Base-by-base conservation (phyloP, 1,140 invertebrate species). In the Eufriesea mexicana region DNA sequence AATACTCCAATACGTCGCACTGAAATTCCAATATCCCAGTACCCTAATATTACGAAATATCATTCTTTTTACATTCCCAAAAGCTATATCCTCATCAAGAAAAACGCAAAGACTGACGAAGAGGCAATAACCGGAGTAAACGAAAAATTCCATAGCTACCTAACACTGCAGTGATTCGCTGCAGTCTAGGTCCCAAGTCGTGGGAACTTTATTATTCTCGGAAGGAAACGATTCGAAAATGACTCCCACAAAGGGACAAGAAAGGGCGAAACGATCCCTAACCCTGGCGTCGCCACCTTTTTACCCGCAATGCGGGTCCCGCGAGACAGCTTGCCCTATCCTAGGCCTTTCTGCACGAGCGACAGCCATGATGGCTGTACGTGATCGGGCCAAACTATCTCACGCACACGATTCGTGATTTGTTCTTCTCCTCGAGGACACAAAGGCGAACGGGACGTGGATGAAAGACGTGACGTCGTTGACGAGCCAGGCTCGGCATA, bases 291-390 rank as follows among this genome's bases (percentile, higher is more conserved):
- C 10, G 10, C 35, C 18, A 59, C 42, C 49, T 62, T 68, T 18
- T 51, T 55, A 6, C 2, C 54, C 47, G 59, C 62, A 28, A n/a
- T 54, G 71, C 67, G 71, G 23, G 42, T 64, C 49, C 20, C 74
- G 51, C 42, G 70, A 61, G 45, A 57, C 55, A 45, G 59, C 54
- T 51, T 14, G 73, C 85, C 83, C 84, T 62, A 80, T 86, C 75
- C 76, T 28, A 23, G 67, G 42, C 62, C 78, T 87, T 90, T 89
- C 83, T 86, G 87, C 87, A 86, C 84, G 77, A 83, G 71, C 68
- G 55, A 8, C 73, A 49, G 70, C 42, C 54, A 71, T 71, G 82
- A 84, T 84, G 82, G 28, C 57, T 61, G 61, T 74, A 84, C 79
- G 81, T 82, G 82, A 88, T 78, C 85, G 84, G 54, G 55, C 51